Conservation (phyloP, 2,888 invertebrate species). For the Lissonota sp. region DNA sequence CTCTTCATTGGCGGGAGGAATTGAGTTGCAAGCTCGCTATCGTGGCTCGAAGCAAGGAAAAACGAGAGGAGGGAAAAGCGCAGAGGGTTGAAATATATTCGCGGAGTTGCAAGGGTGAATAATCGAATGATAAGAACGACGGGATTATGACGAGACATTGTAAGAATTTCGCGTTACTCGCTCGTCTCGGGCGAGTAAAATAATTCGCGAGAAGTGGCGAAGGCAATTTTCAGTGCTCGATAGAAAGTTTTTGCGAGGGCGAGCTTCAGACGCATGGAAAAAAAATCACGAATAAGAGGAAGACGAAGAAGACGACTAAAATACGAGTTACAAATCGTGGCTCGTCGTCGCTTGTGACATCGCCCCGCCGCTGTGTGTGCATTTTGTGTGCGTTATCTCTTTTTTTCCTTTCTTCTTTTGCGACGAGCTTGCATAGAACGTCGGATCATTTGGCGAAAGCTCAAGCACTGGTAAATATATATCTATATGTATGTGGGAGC, state of each 20-base stretch:
- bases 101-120: too few relatives aligned
- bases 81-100: too few relatives aligned
- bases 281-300: slow-evolving; percentile 37
- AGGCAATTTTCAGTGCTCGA: slow-evolving; percentile 19
- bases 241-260: slow-evolving; percentile 31
- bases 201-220: slow-evolving; percentile 2
- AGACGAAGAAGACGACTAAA: slow-evolving; percentile 47
- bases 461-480: slow-evolving; percentile 63
- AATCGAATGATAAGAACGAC: too few relatives aligned
- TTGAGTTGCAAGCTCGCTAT: too few relatives aligned
- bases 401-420: too few relatives aligned
- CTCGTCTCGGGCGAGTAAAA: too few relatives aligned
- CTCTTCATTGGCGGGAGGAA: too few relatives aligned
- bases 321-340: slow-evolving; percentile 46
- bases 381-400: slow-evolving; percentile 19
- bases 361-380: slow-evolving; percentile 1
- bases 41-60: too few relatives aligned
- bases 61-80: neutral
- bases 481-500: too few relatives aligned
- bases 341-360: slow-evolving; percentile 54
- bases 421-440: too few relatives aligned
- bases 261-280: slow-evolving; percentile 35
- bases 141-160: slow-evolving; percentile 9
- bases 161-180: neutral
- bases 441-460: slow-evolving; percentile 61